Conservation (phyloP, 2,888 invertebrate genomes). For the Amblyjoppa proteus region DNA sequence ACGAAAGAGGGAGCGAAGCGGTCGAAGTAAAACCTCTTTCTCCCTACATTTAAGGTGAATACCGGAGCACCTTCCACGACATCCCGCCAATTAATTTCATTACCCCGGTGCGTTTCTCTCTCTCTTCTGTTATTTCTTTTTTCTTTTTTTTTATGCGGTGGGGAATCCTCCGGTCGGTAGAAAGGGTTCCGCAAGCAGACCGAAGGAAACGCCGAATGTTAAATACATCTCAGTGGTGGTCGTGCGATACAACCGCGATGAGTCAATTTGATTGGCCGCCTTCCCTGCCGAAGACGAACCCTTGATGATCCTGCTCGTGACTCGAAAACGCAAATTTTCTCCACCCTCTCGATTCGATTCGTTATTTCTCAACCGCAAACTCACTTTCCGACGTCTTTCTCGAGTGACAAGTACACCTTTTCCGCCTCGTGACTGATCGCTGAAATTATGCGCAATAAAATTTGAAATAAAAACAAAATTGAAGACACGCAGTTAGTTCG, state of each 20-base stretch:
- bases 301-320: slow-evolving; percentile 57
- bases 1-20: slow-evolving; percentile 52
- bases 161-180: slow-evolving; percentile 38
- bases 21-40: slow-evolving; percentile 40
- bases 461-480: background rate
- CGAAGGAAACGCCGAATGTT: slow-evolving; percentile 54
- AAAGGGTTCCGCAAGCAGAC: slow-evolving; percentile 67
- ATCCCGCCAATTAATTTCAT: slow-evolving; percentile 79
- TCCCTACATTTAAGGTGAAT: slow-evolving; percentile 69
- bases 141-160: background rate
- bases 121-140: slow-evolving; percentile 40
- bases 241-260: slow-evolving; percentile 70
- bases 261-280: slow-evolving; percentile 75
- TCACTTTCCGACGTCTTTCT: background rate
- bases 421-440: background rate
- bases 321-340: slow-evolving; percentile 57
- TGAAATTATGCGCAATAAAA: slow-evolving; percentile 36
- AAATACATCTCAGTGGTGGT: slow-evolving; percentile 69
- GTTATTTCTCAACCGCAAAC: slow-evolving; percentile 19
- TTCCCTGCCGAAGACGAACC: slow-evolving; percentile 25
- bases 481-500: slow-evolving; percentile 7
- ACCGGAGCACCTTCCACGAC: slow-evolving; percentile 67
- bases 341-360: slow-evolving; percentile 22
- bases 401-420: background rate
- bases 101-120: slow-evolving; percentile 67